phyloP scores from a whole-genome alignment of 2,797 vertebrate species.

The Sebastolobus altivelis region DNA sequence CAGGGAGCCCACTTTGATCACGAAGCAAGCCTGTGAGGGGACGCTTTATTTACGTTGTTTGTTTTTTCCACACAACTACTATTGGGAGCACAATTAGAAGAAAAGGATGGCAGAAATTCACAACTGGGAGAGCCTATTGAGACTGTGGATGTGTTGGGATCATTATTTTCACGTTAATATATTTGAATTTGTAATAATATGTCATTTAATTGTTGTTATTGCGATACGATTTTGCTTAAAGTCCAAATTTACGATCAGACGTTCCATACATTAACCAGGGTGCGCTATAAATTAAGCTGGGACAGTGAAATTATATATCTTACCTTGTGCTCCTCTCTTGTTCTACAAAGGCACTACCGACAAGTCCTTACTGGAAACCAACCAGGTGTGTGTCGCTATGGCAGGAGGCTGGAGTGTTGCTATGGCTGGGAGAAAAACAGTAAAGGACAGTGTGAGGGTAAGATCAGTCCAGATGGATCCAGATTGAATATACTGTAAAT shows the following conservation, averaged over 20 bases:
- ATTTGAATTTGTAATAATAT: constrained; percentile 3
- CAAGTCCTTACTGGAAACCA: constrained; percentile 82
- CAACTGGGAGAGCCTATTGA: constrained; percentile 2
- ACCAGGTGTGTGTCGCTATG: constrained; percentile 92
- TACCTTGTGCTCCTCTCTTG: constrained; percentile 41
- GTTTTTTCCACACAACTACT: constrained; percentile 36
- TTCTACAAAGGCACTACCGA: constrained; percentile 77
- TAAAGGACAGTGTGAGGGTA: constrained; percentile 95
- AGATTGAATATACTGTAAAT: neutral
- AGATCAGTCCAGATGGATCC: constrained; percentile 33
- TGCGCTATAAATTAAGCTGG: constrained; percentile 20
- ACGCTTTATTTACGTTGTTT: constrained; percentile 52
- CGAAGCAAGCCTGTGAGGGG: constrained; percentile 35
- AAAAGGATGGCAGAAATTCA: constrained; percentile 22
- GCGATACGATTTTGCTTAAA: constrained; percentile 8
- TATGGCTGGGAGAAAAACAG: constrained; percentile 94
- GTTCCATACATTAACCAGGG: constrained; percentile 5
- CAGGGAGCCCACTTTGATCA: constrained; percentile 59
- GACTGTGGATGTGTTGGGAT: neutral
- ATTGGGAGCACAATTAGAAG: constrained; percentile 30
- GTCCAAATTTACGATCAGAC: neutral
- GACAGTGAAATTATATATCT: constrained; percentile 36
- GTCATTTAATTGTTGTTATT: neutral
- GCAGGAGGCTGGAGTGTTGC: constrained; percentile 92
- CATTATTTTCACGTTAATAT: neutral